phyloP scores from a whole-genome alignment of 2,113 vertebrate genomes.

The Collichthys lucidus region DNA sequence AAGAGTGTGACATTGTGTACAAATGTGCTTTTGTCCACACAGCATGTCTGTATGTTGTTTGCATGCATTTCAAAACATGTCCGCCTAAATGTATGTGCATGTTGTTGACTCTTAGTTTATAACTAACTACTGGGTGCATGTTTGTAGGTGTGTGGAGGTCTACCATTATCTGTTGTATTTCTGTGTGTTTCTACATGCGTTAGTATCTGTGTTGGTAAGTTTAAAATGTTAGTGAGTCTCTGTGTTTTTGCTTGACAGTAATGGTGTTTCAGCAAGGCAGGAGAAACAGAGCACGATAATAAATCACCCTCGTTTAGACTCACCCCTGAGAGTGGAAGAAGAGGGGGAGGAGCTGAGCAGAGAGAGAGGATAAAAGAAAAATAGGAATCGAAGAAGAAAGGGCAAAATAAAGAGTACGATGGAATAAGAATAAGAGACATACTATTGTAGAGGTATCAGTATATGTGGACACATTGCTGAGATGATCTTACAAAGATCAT shows the following conservation, averaged over 20 bases:
- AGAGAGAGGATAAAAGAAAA: conserved; percentile 44
- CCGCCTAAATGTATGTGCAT: not conserved
- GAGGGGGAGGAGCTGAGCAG: conserved; percentile 18
- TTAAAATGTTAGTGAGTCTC: conserved; percentile 32
- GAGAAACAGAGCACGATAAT: conserved; percentile 63
- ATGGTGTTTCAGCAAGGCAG: conserved; percentile 66
- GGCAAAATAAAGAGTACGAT: conserved; percentile 5
- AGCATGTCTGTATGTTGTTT: not conserved
- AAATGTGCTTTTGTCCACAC: not conserved
- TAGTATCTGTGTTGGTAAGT: conserved; percentile 9
- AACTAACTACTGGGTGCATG: not conserved
- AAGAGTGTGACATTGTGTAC: not conserved
- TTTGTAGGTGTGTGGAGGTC: not conserved
- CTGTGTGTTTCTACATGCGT: conserved; percentile 21
- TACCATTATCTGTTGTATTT: not conserved
- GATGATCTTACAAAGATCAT: too few species aligned
- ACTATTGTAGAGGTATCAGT: conserved; percentile 1
- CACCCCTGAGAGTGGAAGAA: conserved; percentile 40
- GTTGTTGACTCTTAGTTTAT: not conserved
- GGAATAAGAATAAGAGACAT: not conserved
- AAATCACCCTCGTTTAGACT: conserved; percentile 70
- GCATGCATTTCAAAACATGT: not conserved
- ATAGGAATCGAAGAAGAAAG: conserved; percentile 16
- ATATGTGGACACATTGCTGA: not conserved
- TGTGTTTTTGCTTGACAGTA: conserved; percentile 56